These are phyloP conservation scores for Dermatemys mawii DNA, from an alignment of 2,113 vertebrate species.

Conservation along the genomic window DNA sequence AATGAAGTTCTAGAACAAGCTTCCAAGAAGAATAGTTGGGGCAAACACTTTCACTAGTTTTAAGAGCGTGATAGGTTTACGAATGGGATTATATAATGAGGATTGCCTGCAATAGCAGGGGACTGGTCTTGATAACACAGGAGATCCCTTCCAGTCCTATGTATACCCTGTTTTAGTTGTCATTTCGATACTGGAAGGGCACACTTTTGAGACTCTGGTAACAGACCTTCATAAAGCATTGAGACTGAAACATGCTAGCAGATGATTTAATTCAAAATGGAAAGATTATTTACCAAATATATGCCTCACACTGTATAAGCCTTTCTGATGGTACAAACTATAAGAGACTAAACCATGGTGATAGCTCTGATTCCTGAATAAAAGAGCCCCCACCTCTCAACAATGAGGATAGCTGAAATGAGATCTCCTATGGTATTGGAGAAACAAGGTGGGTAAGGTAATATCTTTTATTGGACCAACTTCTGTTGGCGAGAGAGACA, in stretches of 20 bases:
- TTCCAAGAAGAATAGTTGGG: too few species aligned
- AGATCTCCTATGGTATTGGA: not conserved
- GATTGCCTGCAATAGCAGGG: not conserved
- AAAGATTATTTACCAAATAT: not conserved
- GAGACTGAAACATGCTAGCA: not conserved
- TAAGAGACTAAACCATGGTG: not conserved
- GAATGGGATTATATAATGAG: not conserved
- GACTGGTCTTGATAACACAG: not conserved
- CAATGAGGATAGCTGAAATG: not conserved
- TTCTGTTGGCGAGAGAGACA: not conserved
- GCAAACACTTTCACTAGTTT: not conserved
- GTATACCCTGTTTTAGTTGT: not conserved
- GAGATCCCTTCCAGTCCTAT: not conserved
- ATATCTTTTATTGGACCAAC: not conserved
- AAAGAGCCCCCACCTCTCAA: not conserved
- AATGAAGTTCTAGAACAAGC: too few species aligned
- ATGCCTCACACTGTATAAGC: not conserved
- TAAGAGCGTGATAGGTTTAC: not conserved
- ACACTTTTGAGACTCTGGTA: not conserved
- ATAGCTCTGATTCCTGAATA: not conserved
- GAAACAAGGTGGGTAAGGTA: not conserved
- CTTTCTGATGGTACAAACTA: not conserved
- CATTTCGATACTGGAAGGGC: accelerated
- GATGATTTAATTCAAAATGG: not conserved
- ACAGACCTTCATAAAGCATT: not conserved